These are phyloP conservation scores for Chrysaora quinquecirrha DNA, from an alignment of 30 jellyfish, hydroid and myxozoan species.

Conservation along the genomic window DNA sequence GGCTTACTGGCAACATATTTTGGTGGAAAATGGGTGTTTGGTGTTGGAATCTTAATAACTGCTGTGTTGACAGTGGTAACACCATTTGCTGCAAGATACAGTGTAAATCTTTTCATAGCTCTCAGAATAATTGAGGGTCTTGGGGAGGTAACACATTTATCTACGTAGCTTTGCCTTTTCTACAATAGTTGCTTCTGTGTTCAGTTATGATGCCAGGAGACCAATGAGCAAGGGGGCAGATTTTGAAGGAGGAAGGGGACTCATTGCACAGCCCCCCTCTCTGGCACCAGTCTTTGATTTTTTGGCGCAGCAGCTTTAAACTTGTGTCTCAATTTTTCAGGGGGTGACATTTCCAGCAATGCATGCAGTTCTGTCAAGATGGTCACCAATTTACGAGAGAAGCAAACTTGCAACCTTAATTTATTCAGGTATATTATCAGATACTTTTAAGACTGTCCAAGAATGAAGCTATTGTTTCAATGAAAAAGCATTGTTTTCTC, in stretches of 20 bases:
- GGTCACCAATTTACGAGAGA: slow-evolving; percentile 92
- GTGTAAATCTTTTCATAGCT: slow-evolving; percentile 58
- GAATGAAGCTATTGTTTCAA: too few relatives aligned
- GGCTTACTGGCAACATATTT: slow-evolving; percentile 64
- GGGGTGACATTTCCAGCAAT: slow-evolving; percentile 98
- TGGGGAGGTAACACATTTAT: slow-evolving; percentile 95
- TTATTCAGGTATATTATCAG: slow-evolving; percentile 79
- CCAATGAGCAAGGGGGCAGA: too few relatives aligned
- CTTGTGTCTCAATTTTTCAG: too few relatives aligned
- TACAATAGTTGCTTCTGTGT: too few relatives aligned
- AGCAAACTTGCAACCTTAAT: slow-evolving; percentile 70
- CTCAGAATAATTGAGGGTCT: slow-evolving; percentile 82
- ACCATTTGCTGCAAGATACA: slow-evolving; percentile 83
- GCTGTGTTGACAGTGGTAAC: slow-evolving; percentile 81
- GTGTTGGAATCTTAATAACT: slow-evolving; percentile 77
- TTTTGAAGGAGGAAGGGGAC: too few relatives aligned
- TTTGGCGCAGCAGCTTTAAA: too few relatives aligned
- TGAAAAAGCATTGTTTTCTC: too few relatives aligned
- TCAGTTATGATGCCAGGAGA: too few relatives aligned
- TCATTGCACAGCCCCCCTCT: too few relatives aligned
- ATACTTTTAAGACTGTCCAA: too few relatives aligned
- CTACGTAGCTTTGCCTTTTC: too few relatives aligned
- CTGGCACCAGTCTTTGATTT: too few relatives aligned
- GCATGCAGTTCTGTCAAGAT: slow-evolving; percentile 82
- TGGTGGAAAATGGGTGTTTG: slow-evolving; percentile 95